A percentile compares a stretch with the other conserved stretches of the same genome.
These are phyloP conservation scores for Euplagia quadripunctaria DNA, from an alignment of 2,888 invertebrate species.

Conservation along the genomic window DNA sequence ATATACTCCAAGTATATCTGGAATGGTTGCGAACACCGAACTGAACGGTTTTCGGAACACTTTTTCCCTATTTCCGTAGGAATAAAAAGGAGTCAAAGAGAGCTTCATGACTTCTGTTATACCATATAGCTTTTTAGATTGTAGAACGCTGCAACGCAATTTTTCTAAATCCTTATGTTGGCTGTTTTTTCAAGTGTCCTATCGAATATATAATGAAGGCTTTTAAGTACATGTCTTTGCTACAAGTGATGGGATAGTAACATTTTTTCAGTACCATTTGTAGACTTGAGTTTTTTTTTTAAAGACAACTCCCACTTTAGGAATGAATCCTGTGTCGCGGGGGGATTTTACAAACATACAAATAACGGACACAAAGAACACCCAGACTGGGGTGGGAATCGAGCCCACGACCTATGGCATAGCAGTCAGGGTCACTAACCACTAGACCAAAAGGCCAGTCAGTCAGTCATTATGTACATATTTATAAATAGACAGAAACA, in stretches of 20 bases:
- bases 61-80: conserved; percentile 82
- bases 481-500: too few relatives aligned
- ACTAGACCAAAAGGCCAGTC: too few relatives aligned
- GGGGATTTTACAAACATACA: too few relatives aligned
- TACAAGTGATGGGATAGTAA: not conserved
- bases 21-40: conserved; percentile 72
- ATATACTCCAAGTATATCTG: conserved; percentile 80
- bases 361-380: too few relatives aligned
- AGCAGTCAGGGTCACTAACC: too few relatives aligned
- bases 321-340: too few relatives aligned
- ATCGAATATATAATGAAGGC: conserved; percentile 45
- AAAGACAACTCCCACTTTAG: too few relatives aligned
- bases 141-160: conserved; percentile 57
- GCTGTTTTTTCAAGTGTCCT: conserved; percentile 49
- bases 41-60: conserved; percentile 81
- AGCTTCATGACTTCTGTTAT: conserved; percentile 84
- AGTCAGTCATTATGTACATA: too few relatives aligned
- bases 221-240: conserved; percentile 17
- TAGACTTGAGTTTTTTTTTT: not conserved
- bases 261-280: conserved; percentile 18
- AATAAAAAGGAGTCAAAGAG: conserved; percentile 81
- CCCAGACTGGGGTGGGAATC: too few relatives aligned
- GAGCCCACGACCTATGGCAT: too few relatives aligned
- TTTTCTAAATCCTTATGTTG: conserved; percentile 61
- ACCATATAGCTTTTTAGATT: conserved; percentile 69